Conservation (phyloP, 2,113 vertebrate genomes). For the Oreochromis spilurus region DNA sequence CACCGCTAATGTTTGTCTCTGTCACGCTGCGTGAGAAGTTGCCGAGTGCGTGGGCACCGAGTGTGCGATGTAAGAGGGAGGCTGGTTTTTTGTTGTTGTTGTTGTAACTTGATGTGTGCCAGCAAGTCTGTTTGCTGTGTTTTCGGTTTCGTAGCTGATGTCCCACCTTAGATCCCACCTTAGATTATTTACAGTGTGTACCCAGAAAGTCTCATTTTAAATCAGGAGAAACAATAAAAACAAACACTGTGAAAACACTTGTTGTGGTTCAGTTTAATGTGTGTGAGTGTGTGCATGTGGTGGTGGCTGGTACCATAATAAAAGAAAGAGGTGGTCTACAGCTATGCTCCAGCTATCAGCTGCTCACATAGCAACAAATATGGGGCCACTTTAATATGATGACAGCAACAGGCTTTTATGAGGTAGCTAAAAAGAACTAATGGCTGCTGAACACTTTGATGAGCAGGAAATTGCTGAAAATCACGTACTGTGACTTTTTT, state of each 20-base stretch:
- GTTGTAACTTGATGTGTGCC: background rate
- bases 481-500: background rate
- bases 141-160: background rate
- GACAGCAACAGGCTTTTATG: background rate
- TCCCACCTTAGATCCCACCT: background rate
- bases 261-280: background rate
- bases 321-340: background rate
- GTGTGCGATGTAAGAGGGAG: background rate
- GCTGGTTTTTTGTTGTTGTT: background rate
- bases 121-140: conserved; percentile 15
- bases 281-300: background rate
- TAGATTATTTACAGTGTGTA: background rate
- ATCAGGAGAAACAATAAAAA: conserved; percentile 26
- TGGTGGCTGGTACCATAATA: background rate
- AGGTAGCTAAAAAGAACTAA: background rate
- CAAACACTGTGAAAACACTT: background rate
- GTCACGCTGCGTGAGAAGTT: background rate
- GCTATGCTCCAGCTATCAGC: background rate
- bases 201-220: background rate
- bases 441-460: background rate
- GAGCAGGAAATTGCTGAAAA: background rate
- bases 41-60: background rate
- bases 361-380: background rate
- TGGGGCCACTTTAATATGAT: background rate
- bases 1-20: background rate